Conservation (phyloP, 2,888 invertebrate genomes). For the Biston stratarius region DNA sequence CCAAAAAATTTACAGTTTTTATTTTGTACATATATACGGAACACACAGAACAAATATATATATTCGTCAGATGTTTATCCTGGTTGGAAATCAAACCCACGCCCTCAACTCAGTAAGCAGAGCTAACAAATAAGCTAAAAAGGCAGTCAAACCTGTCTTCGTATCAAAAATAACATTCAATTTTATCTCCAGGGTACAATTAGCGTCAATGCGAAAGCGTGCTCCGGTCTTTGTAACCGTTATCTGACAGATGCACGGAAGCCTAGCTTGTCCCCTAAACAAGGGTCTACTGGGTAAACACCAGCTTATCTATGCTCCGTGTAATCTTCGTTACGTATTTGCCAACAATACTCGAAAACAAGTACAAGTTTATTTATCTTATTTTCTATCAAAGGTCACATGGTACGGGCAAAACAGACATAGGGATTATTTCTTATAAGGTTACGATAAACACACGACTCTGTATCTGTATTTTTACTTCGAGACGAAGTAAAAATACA, state of each 20-base stretch:
- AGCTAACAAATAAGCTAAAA: no score
- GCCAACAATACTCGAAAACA: not conserved
- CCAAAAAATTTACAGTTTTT: no score
- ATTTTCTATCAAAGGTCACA: not conserved
- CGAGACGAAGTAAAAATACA: no score
- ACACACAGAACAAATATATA: no score
- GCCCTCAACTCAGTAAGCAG: no score
- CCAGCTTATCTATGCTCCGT: slow-evolving; percentile 18
- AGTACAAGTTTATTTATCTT: not conserved
- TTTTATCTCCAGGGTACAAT: not conserved
- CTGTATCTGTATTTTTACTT: not conserved
- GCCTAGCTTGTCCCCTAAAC: slow-evolving; percentile 20
- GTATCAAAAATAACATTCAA: no score
- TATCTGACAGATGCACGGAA: slow-evolving; percentile 29
- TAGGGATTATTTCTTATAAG: not conserved
- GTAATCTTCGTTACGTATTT: slow-evolving; percentile 6
- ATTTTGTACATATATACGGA: no score
- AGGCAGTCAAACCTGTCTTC: no score
- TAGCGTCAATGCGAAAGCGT: slow-evolving; percentile 7
- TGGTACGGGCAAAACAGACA: not conserved
- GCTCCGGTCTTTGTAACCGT: slow-evolving; percentile 8
- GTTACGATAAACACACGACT: not conserved
- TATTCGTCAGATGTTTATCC: no score
- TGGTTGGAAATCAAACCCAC: no score
- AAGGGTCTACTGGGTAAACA: slow-evolving; percentile 26